Conservation (phyloP, 2,797 vertebrate species). For the Pangasius mekongensis region DNA sequence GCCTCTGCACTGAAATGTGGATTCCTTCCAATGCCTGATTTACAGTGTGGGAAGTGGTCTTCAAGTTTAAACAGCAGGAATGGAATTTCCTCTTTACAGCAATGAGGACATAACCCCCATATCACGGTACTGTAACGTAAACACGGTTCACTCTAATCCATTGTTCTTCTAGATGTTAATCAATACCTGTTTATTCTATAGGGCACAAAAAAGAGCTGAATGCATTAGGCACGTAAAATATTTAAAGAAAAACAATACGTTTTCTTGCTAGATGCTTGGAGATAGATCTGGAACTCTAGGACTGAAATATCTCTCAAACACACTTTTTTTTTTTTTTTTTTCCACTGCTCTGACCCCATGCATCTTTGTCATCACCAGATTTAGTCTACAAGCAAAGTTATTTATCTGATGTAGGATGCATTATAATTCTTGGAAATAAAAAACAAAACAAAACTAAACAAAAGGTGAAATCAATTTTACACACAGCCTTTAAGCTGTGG, state of each 20-base stretch:
- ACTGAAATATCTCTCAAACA: neutral
- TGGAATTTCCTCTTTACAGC: conserved; percentile 46
- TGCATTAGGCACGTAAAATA: neutral
- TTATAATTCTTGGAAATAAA: neutral
- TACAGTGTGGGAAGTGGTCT: conserved; percentile 35
- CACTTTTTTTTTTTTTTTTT: neutral
- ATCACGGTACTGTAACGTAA: neutral
- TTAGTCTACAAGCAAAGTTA: neutral
- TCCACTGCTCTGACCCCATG: neutral
- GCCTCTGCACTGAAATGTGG: conserved; percentile 5
- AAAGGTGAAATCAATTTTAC: neutral
- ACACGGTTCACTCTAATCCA: neutral
- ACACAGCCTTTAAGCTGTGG: conserved; percentile 3
- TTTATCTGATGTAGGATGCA: neutral
- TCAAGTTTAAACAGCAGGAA: conserved; percentile 28
- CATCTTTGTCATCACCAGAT: neutral
- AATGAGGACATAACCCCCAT: neutral
- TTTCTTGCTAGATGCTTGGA: neutral
- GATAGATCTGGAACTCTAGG: neutral
- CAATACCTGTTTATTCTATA: neutral
- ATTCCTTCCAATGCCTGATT: conserved; percentile 18
- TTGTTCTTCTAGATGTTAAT: neutral
- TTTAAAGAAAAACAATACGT: neutral
- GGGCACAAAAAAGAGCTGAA: neutral
- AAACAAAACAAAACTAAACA: neutral